A percentile compares a stretch with the other conserved stretches of the same genome.
Evolutionary conservation across 1,140 invertebrate species (phyloP).

Genomic region (Andrena cerasifolii): DNA sequence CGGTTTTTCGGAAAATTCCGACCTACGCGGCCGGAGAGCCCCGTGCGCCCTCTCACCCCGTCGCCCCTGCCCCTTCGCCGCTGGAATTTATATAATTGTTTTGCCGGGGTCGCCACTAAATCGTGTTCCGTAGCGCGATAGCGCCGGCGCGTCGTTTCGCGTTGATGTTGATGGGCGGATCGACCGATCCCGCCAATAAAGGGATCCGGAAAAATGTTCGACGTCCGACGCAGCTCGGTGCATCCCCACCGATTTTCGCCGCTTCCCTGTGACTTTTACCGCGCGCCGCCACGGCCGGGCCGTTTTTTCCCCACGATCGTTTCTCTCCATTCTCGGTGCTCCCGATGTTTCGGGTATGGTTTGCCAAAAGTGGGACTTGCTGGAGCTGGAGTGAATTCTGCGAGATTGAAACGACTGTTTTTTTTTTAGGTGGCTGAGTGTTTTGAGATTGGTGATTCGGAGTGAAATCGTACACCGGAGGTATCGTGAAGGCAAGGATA

Average conservation of each 20-base stretch:
- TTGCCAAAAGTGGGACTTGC: too few species aligned
- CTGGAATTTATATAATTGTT: constrained; percentile 82
- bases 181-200: constrained; percentile 76
- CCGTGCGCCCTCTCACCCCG: not conserved
- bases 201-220: constrained; percentile 63
- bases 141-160: constrained; percentile 60
- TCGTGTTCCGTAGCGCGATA: constrained; percentile 70
- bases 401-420: not conserved
- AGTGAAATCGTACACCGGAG: too few species aligned
- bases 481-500: too few species aligned
- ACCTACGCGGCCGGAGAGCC: constrained; percentile 30
- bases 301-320: constrained; percentile 10
- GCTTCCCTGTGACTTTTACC: constrained; percentile 23
- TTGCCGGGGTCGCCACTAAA: constrained; percentile 79
- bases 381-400: too few species aligned
- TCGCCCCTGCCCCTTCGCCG: constrained; percentile 15
- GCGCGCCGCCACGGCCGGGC: too few species aligned
- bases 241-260: constrained; percentile 25
- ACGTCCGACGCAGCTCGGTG: constrained; percentile 62
- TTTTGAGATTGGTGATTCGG: too few species aligned
- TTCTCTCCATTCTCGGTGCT: not conserved
- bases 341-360: too few species aligned
- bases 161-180: constrained; percentile 74
- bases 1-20: constrained; percentile 79
- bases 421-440: not conserved